These are phyloP conservation scores for Noctua pronuba DNA, from an alignment of 2,888 invertebrate genomes.

Conservation along the genomic window DNA sequence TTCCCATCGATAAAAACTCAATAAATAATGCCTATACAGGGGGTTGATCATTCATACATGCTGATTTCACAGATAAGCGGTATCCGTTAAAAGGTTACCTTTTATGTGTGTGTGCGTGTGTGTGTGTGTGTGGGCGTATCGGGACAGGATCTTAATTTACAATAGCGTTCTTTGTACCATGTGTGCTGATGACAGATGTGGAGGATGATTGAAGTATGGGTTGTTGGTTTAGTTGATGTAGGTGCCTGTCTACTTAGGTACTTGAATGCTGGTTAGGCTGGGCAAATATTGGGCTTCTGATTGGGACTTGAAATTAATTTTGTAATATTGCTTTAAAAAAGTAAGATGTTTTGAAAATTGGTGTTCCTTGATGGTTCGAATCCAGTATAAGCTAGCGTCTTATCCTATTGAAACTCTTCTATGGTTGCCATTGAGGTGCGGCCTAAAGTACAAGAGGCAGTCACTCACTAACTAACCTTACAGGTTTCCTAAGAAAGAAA, in stretches of 20 bases:
- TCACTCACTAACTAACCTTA: too few species aligned
- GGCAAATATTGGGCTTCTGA: conserved; percentile 9
- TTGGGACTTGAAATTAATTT: conserved; percentile 6
- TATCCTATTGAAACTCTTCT: background rate
- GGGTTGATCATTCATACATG: conserved; percentile 60
- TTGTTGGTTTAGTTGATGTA: conserved; percentile 19
- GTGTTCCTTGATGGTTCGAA: background rate
- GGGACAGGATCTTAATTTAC: conserved; percentile 65
- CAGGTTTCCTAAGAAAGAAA: background rate
- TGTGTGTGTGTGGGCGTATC: conserved; percentile 62
- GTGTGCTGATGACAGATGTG: conserved; percentile 62
- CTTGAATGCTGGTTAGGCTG: background rate
- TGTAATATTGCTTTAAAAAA: background rate
- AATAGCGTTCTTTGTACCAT: conserved; percentile 56
- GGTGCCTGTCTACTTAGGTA: background rate
- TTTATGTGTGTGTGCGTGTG: conserved; percentile 19
- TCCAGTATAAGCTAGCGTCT: background rate
- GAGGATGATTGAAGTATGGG: conserved; percentile 49
- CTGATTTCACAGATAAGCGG: conserved; percentile 57
- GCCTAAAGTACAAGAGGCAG: too few species aligned
- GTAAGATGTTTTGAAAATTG: background rate
- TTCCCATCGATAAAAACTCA: conserved; percentile 28
- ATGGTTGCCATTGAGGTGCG: background rate
- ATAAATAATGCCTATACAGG: conserved; percentile 54
- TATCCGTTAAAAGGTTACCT: conserved; percentile 59